Base-by-base conservation (phyloP, 2,888 invertebrate genomes). In the Chesias legatella region DNA sequence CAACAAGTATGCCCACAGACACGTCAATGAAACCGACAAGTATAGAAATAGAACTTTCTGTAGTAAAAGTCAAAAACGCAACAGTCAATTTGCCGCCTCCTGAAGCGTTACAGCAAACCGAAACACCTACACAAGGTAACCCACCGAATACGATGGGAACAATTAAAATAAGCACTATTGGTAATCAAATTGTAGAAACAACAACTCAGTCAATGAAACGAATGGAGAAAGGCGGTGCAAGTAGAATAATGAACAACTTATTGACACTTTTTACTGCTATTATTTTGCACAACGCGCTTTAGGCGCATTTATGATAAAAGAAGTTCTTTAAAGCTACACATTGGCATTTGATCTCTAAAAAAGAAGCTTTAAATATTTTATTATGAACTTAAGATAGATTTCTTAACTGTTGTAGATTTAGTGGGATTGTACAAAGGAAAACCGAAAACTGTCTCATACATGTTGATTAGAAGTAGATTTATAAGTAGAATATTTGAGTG, bases 31-130 rank as follows among this genome's bases (percentile, higher is more conserved):
- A 50, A 21, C 38, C 48, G 31, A 46, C 54, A 9, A 46, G 33
- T 13, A 41, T 36, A 5, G 39, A 49, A 22, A 29, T 40, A 25
- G 43, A 39, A 24, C 35, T 46, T 1, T 33, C 48, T 23, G 46
- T 50, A 29, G 27, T 43, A 11, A 27, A 51, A 8, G 49, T 33
- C n/a, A 40, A 31, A 8, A 32, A 36, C 3, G 10, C 38, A 10
- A 60, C 29, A 43, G 68, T 70, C 32, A 56, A 63, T 30, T 37
- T 73, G 26, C 80, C 80, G 1, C 68, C 82, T 8, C 74, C 79
- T 10, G 78, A 77, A 55, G 73, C 80, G 5, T 49, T 80, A 5
- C 81, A 79, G 48, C 75, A 80, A 51, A 73, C 69, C 40, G 66
- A 58, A n/a, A 73, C 58, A 31, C 63, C 73, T 1, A 49, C 46